phyloP scores from a whole-genome alignment of 2,113 vertebrate genomes.

The Chiloscyllium plagiosum region DNA sequence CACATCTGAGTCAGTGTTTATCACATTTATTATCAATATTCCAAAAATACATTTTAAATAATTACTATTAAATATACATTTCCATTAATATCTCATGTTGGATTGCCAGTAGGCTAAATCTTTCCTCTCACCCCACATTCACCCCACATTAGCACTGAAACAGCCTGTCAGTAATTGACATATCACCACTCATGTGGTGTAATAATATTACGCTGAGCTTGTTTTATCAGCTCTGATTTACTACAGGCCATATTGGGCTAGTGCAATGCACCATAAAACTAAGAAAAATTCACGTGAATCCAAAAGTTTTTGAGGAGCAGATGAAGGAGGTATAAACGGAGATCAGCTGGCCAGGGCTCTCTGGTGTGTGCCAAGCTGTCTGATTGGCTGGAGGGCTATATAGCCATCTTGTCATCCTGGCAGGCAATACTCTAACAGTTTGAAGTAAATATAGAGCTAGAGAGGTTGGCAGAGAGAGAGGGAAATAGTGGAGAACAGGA shows the following conservation, averaged over 20 bases:
- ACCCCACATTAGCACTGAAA: constrained; percentile 18
- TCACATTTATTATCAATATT: constrained; percentile 22
- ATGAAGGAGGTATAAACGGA: constrained; percentile 58
- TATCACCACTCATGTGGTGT: constrained; percentile 38
- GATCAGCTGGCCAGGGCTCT: constrained; percentile 63
- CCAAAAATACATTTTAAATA: background rate
- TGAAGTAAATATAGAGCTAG: constrained; percentile 45
- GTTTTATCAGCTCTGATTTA: constrained; percentile 39
- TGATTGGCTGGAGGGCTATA: constrained; percentile 63
- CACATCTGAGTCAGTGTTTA: background rate
- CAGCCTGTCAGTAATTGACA: constrained; percentile 36
- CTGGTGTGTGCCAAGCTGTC: constrained; percentile 62
- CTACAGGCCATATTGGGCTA: constrained; percentile 36
- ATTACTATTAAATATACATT: background rate
- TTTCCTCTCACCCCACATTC: background rate
- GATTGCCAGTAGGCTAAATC: background rate
- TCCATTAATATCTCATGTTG: background rate
- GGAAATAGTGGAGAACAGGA: constrained; percentile 43
- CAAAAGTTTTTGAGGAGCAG: constrained; percentile 65
- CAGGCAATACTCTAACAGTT: constrained; percentile 62
- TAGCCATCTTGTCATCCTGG: constrained; percentile 68
- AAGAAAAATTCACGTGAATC: constrained; percentile 42
- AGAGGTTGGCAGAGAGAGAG: constrained; percentile 44
- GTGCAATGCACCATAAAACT: constrained; percentile 47
- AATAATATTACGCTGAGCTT: constrained; percentile 39